Evolutionary conservation across 2,888 invertebrate genomes (phyloP).

Genomic region (Allygus modestus): DNA sequence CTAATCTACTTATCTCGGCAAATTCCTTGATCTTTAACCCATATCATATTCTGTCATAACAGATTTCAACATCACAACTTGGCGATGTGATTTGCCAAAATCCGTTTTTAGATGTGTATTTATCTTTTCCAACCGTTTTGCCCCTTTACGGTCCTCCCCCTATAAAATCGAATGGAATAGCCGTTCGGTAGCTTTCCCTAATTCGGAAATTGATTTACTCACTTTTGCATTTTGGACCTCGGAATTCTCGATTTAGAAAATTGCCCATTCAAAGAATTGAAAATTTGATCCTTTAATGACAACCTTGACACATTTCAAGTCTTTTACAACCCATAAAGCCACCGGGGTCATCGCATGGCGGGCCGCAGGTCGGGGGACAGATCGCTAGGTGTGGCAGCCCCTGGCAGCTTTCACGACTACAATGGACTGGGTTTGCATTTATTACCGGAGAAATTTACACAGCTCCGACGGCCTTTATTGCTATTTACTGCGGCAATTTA

Average conservation of each 20-base stretch:
- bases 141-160: too few relatives aligned
- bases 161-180: background rate
- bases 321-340: background rate
- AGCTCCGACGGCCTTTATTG: slow-evolving; percentile 34
- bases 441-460: slow-evolving; percentile 56
- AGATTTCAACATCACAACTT: too few relatives aligned
- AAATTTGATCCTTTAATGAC: background rate
- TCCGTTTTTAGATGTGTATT: too few relatives aligned
- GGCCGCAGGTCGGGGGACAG: background rate
- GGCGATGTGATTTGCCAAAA: too few relatives aligned
- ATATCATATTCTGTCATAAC: too few relatives aligned
- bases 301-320: background rate
- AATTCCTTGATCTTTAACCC: too few relatives aligned
- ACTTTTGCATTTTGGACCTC: background rate
- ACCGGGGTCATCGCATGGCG: background rate
- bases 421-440: slow-evolving; percentile 52
- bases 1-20: too few relatives aligned
- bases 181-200: background rate
- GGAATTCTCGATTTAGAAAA: background rate
- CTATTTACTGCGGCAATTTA: slow-evolving; percentile 47
- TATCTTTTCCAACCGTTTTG: too few relatives aligned
- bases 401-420: slow-evolving; percentile 46
- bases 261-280: too few relatives aligned
- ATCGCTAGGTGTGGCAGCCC: background rate
- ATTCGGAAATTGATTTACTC: background rate